phyloP scores from a whole-genome alignment of 2,888 invertebrate genomes.

The Geophilus truncorum region DNA sequence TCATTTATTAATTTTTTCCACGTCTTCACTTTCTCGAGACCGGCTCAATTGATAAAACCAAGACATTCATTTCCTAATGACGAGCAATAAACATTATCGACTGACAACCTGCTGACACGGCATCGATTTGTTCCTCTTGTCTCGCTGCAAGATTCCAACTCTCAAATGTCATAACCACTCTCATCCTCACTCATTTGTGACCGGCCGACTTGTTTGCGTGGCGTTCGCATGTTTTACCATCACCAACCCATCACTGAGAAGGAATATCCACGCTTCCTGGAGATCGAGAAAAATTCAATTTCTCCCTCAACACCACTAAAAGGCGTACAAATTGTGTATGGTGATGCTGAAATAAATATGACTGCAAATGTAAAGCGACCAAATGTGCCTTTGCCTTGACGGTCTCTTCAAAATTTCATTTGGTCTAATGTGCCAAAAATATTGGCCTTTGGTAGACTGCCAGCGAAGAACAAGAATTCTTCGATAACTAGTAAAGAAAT shows the following conservation, averaged over 20 bases:
- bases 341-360: neutral
- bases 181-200: neutral
- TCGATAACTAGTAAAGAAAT: neutral
- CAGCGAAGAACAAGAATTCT: neutral
- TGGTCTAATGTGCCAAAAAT: neutral
- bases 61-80: too few species aligned
- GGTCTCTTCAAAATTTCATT: neutral
- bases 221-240: neutral
- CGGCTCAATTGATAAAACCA: too few species aligned
- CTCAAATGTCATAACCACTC: neutral
- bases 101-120: neutral
- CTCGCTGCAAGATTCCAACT: neutral
- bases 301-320: neutral
- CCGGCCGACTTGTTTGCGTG: neutral
- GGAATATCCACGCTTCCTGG: neutral
- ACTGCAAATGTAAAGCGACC: neutral
- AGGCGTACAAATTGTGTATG: neutral
- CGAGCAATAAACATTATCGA: neutral
- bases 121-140: neutral
- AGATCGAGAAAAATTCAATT: neutral
- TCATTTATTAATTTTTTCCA: too few species aligned
- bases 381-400: neutral
- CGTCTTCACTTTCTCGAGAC: too few species aligned
- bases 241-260: neutral
- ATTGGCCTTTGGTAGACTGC: neutral